Base-by-base conservation (phyloP, 2,888 invertebrate species). In the Drosophila rellima region DNA sequence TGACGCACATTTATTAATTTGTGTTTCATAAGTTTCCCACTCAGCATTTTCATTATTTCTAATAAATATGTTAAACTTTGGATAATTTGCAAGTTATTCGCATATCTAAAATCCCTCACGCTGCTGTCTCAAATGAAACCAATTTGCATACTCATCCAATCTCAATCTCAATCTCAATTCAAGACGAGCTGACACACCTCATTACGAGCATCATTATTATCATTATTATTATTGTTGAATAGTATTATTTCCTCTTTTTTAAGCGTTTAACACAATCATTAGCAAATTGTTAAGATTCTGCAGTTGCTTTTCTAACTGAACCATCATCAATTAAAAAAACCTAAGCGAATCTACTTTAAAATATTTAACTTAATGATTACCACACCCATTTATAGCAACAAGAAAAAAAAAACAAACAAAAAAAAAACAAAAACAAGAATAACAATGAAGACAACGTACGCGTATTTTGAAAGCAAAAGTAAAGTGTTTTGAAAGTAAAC, bases 401-500 rank as follows among this genome's bases (percentile, higher is more conserved):
- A 51, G 47, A 42, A 44, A 26, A 20, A 20, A 39, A 18, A 0
- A 29, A 33, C 60, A 48, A 11, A 7, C 40, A 40, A n/a, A 61
- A 56, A 7, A 45, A 40, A n/a, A 61, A 56, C 18, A 35, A n/a
- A 40, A 23, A 35, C 29, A 61, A 63, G 47, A 75, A 48, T 54
- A 63, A 45, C 70, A 68, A 61, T 62, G 42, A 39, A 48, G 54
- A 33, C 26, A 48, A 42, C 62, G 42, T 64, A 61, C 70, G 84
- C 71, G 74, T 85, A 77, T 82, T 82, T 84, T 84, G 83, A 84
- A 84, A 84, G 83, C 83, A 84, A 84, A 88, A 88, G 83, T 84
- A 85, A 84, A 84, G 83, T 88, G 83, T 84, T 84, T 84, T 88
- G 83, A 84, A 84, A 84, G 88, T 84, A 75, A 88, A 78, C 88